A percentile compares a stretch with the other conserved stretches of the same genome.
These are phyloP conservation scores for Magallana ariakensis DNA, from an alignment of 1,140 invertebrate species.

Conservation along the genomic window DNA sequence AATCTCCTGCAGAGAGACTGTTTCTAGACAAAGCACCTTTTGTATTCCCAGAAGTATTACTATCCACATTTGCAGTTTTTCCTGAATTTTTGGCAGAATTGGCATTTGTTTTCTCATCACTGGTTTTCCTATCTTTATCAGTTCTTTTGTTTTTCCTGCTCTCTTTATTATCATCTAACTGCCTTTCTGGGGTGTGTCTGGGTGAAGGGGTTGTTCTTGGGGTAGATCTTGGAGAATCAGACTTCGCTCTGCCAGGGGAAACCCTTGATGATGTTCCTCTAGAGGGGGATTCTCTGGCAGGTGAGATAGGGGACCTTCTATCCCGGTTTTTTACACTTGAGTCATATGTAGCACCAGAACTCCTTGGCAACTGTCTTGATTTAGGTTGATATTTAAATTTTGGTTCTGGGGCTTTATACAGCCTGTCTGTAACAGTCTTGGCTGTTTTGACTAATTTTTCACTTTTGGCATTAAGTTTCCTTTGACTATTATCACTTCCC, in stretches of 20 bases:
- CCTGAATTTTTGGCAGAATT: not conserved
- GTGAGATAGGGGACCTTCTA: not conserved
- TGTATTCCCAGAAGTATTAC: not conserved
- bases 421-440: slow-evolving; percentile 68
- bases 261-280: not conserved
- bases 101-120: not conserved
- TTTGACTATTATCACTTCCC: slow-evolving; percentile 12
- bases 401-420: slow-evolving; percentile 66
- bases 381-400: slow-evolving; percentile 67
- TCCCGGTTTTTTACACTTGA: not conserved
- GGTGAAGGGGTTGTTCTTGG: slow-evolving; percentile 40
- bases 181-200: slow-evolving; percentile 1
- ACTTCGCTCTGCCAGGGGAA: slow-evolving; percentile 22
- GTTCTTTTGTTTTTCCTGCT: not conserved
- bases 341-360: not conserved
- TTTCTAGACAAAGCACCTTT: not conserved
- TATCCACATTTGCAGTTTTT: not conserved
- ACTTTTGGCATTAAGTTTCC: slow-evolving; percentile 50
- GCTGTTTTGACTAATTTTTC: slow-evolving; percentile 63
- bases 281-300: not conserved
- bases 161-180: not conserved
- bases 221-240: slow-evolving; percentile 2
- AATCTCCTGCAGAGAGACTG: not conserved
- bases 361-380: slow-evolving; percentile 29
- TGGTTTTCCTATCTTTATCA: not conserved